Percentiles rank a stretch among this genome's conserved stretches.
phyloP scores from a whole-genome alignment of 2,888 invertebrate genomes.

The Lycophotia porphyrea region DNA sequence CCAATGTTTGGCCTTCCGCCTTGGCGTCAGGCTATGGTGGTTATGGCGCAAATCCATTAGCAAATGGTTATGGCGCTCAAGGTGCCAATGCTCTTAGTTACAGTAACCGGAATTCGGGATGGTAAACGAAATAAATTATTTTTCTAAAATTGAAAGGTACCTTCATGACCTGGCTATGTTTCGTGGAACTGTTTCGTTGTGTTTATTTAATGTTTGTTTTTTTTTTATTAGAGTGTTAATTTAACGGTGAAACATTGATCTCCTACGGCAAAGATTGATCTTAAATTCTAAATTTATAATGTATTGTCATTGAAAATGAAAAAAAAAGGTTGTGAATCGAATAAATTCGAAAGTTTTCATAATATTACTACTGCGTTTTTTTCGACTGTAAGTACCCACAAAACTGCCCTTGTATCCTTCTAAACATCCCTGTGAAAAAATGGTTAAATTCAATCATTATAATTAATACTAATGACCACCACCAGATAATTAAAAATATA shows the following conservation, averaged over 20 bases:
- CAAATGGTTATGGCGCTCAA: conserved; percentile 26
- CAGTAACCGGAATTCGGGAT: conserved; percentile 37
- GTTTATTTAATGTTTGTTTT: not conserved
- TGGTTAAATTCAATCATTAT: not conserved
- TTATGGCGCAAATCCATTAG: conserved; percentile 5
- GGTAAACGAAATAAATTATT: conserved; percentile 48
- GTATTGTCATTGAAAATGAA: conserved; percentile 1
- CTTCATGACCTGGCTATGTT: not conserved
- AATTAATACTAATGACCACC: not conserved
- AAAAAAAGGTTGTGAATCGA: not conserved
- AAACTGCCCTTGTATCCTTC: not conserved
- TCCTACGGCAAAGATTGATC: not conserved
- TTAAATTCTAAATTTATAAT: not conserved
- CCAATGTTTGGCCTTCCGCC: conserved; percentile 41
- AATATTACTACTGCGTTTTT: not conserved
- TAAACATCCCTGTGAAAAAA: not conserved
- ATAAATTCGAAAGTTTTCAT: not conserved
- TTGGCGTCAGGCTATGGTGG: conserved; percentile 29
- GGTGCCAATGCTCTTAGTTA: conserved; percentile 41
- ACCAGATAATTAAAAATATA: not conserved
- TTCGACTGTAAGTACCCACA: not conserved
- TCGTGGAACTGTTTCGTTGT: not conserved
- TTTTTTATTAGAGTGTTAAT: not conserved
- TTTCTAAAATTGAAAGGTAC: not conserved
- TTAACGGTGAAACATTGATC: not conserved